Evolutionary conservation across 2,888 invertebrate genomes (phyloP), one percentile per base, ranked within the genome.

Genomic region (Synergus japonicus): DNA sequence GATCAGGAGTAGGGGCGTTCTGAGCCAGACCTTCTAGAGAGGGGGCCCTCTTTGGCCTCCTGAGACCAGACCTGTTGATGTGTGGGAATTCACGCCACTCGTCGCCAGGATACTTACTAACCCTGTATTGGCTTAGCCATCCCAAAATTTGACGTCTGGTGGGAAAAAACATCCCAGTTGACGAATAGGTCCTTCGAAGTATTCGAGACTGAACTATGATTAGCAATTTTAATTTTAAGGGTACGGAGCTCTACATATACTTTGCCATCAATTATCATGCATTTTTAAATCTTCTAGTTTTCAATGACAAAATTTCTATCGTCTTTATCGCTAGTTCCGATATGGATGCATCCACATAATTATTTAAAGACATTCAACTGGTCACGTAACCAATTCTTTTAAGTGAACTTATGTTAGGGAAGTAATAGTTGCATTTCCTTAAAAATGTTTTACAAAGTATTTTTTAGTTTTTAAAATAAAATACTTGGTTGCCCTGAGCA

Each of bases 1-100:
- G 37, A 46, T n/a, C 77, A 65, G 78, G 87, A 87, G 87, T 85
- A 87, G 86, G 87, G 87, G 82, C 83, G 86, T 83, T 82, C 82
- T 81, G 85, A 85, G 18, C 18, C 63, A 29, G 63, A 85, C 85
- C 83, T 84, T 85, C 63, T 78, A 85, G 85, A 88, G 86, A 87
- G 89, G 86, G 86, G 83, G 82, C 85, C 82, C 83, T 84, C 89
- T 89, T 90, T 86, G 88, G 73, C 22, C 49, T 44, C 49, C 73
- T 15, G 73, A 54, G 73, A 73, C 88, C 88, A 88, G 91, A 92
- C 91, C 90, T 91, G 91, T 90, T 92, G 92, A 92, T 91, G 90
- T 91, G 91, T 91, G 91, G 91, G 91, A 92, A 92, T 92, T 91
- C 88, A 90, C 89, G 87, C 89, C 87, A 83, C 64, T 69, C 76